Evolutionary conservation across 2,113 vertebrate species (phyloP), one percentile per base, ranked within the genome.

Genomic region (Illadopsis cleaveri): DNA sequence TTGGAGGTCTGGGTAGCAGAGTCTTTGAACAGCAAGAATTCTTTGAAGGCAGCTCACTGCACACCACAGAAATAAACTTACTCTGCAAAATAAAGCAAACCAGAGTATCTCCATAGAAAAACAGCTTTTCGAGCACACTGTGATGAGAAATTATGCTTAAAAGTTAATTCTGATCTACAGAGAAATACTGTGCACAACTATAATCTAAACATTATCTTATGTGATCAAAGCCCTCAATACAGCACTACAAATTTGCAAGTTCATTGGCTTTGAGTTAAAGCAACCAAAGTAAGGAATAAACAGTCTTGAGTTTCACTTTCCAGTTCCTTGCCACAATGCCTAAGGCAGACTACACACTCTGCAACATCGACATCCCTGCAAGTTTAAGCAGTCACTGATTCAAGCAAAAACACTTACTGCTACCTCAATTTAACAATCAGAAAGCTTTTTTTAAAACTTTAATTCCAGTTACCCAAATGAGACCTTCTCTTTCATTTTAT

Each of bases 361-460:
- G 22, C 71, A 82, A 4, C 62, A 45, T 20, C 0, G 1, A 35
- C 47, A 60, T 35, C 56, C 53, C 12, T 0, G 20, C 13, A 50
- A 42, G 23, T 85, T 90, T 57, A 35, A 68, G 50, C 1, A 53
- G 53, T 16, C 51, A 69, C 58, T 0, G 1, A 15, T 4, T 9
- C 4, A 2, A 44, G 54, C 33, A 69, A 76, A 61, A n/a, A 61
- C 15, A 30, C 0, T 0, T 5, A 60, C 2, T 10, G 40, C 62
- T 12, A 90, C 69, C 42, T 56, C 72, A 27, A 17, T 31, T 54
- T 14, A 84, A 75, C 40, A 48, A 38, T 17, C 18, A 57, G 62
- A 72, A 65, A 83, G n/a, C 23, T 61, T 13, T 47, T 40, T 58
- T 22, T 16, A 6, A 27, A 33, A 12, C 27, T 78, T 66, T 17